phyloP scores from a whole-genome alignment of 2,113 vertebrate genomes.

The Pantherophis guttatus region DNA sequence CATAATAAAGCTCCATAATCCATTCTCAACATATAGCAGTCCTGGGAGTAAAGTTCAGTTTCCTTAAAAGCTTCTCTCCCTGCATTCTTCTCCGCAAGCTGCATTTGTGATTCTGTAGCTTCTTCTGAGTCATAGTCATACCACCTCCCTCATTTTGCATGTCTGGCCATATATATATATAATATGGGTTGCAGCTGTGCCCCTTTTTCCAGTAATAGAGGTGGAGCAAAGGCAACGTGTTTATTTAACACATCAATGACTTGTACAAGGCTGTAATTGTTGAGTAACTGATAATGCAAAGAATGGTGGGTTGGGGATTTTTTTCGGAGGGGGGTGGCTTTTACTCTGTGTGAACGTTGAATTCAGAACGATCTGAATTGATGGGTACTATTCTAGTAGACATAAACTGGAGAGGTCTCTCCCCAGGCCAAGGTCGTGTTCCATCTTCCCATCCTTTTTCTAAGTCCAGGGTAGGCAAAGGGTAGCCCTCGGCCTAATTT shows the following conservation, averaged over 20 bases:
- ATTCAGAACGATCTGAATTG: background rate
- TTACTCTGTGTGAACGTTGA: background rate
- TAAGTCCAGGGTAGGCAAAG: background rate
- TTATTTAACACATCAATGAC: constrained; percentile 18
- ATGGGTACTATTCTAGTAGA: background rate
- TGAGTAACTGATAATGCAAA: constrained; percentile 30
- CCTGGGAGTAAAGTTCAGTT: background rate
- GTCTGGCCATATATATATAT: background rate
- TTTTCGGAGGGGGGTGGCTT: background rate
- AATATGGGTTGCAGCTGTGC: background rate
- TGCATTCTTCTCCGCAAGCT: background rate
- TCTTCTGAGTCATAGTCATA: background rate
- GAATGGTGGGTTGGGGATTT: background rate
- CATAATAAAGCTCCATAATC: background rate
- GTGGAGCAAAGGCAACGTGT: background rate
- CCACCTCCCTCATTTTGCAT: background rate
- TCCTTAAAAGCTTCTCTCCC: background rate
- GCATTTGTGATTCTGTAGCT: background rate
- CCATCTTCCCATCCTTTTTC: background rate
- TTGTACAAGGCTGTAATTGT: constrained; percentile 9
- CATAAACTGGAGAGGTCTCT: background rate
- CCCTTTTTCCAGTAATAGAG: background rate
- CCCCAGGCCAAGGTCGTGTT: background rate
- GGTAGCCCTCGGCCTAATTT: background rate
- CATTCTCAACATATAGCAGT: background rate